A percentile compares a stretch with the other conserved stretches of the same genome.
These are phyloP conservation scores for Pseudococcus jackbeardsleyi DNA, from an alignment of 2,888 invertebrate species.

Conservation along the genomic window DNA sequence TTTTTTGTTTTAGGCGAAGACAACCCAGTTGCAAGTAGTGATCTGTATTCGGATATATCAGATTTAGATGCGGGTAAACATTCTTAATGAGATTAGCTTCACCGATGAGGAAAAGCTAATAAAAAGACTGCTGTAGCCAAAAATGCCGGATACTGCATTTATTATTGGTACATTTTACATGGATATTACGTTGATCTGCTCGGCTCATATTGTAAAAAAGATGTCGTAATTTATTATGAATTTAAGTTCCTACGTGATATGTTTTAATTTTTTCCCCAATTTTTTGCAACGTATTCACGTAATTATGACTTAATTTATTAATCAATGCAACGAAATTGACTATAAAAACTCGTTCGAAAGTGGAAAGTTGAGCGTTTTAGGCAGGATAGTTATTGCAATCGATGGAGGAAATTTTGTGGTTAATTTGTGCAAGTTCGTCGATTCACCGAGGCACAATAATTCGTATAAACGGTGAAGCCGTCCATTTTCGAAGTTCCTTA, in stretches of 20 bases:
- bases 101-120: not conserved
- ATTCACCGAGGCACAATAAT: not conserved
- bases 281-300: not conserved
- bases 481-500: constrained; percentile 35
- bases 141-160: not conserved
- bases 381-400: not conserved
- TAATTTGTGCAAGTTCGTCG: not conserved
- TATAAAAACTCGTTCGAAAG: not conserved
- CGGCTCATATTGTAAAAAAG: not conserved
- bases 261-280: not conserved
- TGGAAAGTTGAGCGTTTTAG: not conserved
- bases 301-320: not conserved
- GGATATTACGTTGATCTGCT: not conserved
- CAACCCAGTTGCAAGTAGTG: constrained; percentile 67
- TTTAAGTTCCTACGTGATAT: constrained; percentile 28
- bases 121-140: constrained; percentile 26
- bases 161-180: not conserved
- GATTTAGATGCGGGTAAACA: constrained; percentile 40
- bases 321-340: not conserved
- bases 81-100: not conserved
- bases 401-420: not conserved
- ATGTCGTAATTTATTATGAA: constrained; percentile 17
- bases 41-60: constrained; percentile 67
- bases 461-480: not conserved
- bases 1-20: constrained; percentile 66